Evolutionary conservation across 2,888 invertebrate genomes (phyloP).

Genomic region (Steinernema hermaphroditum): DNA sequence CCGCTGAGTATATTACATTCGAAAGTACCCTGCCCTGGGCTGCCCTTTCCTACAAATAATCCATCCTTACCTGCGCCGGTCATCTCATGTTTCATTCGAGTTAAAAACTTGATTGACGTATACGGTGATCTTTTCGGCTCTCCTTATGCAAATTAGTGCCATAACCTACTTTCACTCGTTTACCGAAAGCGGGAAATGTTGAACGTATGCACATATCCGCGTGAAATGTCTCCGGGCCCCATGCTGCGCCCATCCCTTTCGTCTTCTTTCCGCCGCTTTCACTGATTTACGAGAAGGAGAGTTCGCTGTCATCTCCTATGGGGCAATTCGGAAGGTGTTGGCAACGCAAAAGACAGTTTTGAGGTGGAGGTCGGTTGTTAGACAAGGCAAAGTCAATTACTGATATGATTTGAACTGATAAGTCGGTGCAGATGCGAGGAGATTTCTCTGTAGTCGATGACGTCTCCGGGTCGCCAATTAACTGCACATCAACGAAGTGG

Average conservation of each 20-base stretch:
- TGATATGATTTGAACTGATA: conserved; percentile 11
- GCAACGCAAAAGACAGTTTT: neutral
- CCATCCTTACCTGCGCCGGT: neutral
- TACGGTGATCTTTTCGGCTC: neutral
- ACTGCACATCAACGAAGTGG: neutral
- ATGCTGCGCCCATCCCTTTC: neutral
- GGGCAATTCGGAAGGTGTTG: no score
- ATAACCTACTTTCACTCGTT: conserved; percentile 19
- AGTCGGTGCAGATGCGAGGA: neutral
- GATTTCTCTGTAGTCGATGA: neutral
- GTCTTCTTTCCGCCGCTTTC: neutral
- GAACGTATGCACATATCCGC: neutral
- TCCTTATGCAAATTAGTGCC: conserved; percentile 20
- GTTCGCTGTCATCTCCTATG: neutral
- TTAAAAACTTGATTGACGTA: neutral
- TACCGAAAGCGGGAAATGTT: conserved; percentile 1
- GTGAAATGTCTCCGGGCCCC: neutral
- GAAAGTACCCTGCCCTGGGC: no score
- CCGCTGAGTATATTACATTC: neutral
- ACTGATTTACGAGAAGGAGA: neutral
- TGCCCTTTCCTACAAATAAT: no score
- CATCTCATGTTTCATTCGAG: neutral
- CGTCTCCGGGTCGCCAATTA: neutral
- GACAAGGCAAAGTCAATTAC: neutral
- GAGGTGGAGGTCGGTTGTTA: neutral